These are phyloP conservation scores for Medauroidea extradentata DNA, from an alignment of 1,140 invertebrate species.

Conservation along the genomic window DNA sequence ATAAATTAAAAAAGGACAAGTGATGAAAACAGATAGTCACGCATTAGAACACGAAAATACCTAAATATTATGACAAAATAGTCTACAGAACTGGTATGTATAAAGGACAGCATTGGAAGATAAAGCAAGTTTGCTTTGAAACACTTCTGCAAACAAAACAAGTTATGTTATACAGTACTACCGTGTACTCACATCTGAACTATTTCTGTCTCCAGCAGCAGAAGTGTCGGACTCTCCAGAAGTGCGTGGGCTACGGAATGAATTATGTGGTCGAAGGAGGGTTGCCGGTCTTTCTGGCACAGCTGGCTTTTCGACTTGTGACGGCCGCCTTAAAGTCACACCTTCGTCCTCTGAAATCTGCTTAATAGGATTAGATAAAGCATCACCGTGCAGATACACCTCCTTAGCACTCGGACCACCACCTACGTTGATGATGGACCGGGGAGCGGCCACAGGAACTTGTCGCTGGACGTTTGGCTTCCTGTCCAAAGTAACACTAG, in stretches of 20 bases:
- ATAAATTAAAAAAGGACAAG: no score
- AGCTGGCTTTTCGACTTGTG: neutral
- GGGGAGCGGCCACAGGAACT: constrained; percentile 9
- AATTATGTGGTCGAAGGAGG: constrained; percentile 6
- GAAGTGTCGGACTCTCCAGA: constrained; percentile 1
- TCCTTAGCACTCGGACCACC: neutral
- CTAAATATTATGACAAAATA: no score
- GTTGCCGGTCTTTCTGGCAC: constrained; percentile 9
- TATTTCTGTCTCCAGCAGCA: neutral
- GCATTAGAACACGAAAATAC: no score
- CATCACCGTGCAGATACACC: neutral
- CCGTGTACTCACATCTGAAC: constrained; percentile 7
- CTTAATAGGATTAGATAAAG: neutral
- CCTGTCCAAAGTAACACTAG: constrained; percentile 1
- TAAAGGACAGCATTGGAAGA: no score
- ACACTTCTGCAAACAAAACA: no score
- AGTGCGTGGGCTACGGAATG: constrained; percentile 3
- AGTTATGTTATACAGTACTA: no score
- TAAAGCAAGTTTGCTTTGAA: no score
- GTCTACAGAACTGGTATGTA: no score
- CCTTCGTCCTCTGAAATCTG: neutral
- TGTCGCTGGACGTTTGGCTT: constrained; percentile 1
- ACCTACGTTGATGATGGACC: constrained; percentile 1
- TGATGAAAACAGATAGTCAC: no score
- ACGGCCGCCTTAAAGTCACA: constrained; percentile 1